Evolutionary conservation across 2,113 vertebrate genomes (phyloP).

Genomic region (Dipodomys merriami): DNA sequence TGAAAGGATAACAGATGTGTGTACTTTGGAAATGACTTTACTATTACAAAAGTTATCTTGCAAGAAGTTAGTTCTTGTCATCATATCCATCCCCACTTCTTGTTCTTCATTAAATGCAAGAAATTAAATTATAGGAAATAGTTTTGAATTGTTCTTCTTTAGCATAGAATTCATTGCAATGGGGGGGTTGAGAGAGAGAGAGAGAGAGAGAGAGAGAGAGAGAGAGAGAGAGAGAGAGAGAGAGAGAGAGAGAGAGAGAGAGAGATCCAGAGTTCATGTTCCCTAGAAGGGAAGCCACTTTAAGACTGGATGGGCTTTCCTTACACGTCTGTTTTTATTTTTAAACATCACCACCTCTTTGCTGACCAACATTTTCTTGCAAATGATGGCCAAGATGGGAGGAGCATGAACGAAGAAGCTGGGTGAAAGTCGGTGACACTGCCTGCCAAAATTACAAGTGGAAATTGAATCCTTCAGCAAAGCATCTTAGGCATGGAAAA

Average conservation of each 20-base stretch:
- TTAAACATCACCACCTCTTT: conserved; percentile 86
- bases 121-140: conserved; percentile 64
- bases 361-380: conserved; percentile 87
- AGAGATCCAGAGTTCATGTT: conserved; percentile 60
- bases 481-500: conserved; percentile 61
- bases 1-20: conserved; percentile 40
- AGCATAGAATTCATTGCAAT: background rate
- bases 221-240: background rate
- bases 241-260: background rate
- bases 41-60: background rate
- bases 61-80: conserved; percentile 2
- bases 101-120: conserved; percentile 51
- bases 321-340: conserved; percentile 89
- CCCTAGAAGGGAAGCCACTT: conserved; percentile 76
- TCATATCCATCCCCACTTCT: background rate
- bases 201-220: background rate
- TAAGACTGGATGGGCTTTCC: conserved; percentile 79
- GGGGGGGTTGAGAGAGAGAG: background rate
- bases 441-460: conserved; percentile 84
- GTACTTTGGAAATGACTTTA: conserved; percentile 40
- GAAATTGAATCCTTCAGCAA: conserved; percentile 84
- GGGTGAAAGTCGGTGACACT: conserved; percentile 79
- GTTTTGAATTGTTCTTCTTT: conserved; percentile 53
- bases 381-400: conserved; percentile 80
- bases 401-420: conserved; percentile 61